Evolutionary conservation across 1,140 invertebrate genomes (phyloP).

Genomic region (Drosophila parvula): DNA sequence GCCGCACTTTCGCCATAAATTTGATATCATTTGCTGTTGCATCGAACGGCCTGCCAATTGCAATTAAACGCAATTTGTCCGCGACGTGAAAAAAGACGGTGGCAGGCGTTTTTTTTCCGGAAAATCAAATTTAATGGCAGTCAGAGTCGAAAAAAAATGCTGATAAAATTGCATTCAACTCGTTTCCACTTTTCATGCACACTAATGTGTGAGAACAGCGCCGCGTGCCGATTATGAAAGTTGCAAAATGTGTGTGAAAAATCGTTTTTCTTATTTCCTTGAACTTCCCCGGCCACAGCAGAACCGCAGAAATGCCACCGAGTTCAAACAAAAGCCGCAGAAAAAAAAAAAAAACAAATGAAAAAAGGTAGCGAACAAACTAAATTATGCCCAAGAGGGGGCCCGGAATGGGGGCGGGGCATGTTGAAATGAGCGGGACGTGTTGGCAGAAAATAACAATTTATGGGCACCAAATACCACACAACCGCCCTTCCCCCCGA

Average conservation of each 20-base stretch:
- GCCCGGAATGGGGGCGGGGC: conserved; percentile 9
- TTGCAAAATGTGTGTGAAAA: conserved; percentile 30
- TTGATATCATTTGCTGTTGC: conserved; percentile 36
- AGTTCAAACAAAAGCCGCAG: conserved; percentile 18
- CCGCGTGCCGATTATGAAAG: conserved; percentile 18
- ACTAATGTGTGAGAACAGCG: conserved; percentile 13
- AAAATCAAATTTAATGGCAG: conserved; percentile 41
- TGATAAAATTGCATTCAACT: conserved; percentile 32
- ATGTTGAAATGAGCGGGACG: conserved; percentile 47
- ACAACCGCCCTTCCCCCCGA: too few species aligned
- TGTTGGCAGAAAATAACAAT: conserved; percentile 57
- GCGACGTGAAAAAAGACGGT: conserved; percentile 7
- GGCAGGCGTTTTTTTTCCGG: not conserved
- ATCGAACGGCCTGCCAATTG: conserved; percentile 30
- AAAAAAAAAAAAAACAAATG: not conserved
- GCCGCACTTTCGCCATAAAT: conserved; percentile 35
- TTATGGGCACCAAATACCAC: conserved; percentile 29
- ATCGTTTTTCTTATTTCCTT: conserved; percentile 25
- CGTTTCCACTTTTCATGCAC: conserved; percentile 5
- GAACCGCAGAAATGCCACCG: conserved; percentile 8
- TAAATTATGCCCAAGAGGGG: conserved; percentile 40
- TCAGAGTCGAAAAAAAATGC: conserved; percentile 6
- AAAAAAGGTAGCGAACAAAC: conserved; percentile 13
- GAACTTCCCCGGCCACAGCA: not conserved
- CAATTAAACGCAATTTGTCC: conserved; percentile 46